These are phyloP conservation scores for Clarias laeviceps DNA, from an alignment of 2,797 vertebrate species.

Conservation along the genomic window DNA sequence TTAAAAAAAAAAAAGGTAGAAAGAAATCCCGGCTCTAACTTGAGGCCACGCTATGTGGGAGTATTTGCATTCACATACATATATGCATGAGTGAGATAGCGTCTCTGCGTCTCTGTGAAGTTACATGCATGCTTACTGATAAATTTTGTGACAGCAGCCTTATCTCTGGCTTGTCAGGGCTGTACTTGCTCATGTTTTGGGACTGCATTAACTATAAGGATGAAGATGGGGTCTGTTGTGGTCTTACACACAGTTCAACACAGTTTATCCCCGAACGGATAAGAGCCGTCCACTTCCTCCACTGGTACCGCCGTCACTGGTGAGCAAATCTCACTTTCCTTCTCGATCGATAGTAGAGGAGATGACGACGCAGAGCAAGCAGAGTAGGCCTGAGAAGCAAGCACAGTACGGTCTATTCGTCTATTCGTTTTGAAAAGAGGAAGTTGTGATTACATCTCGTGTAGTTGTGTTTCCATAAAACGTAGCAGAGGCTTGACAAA, in stretches of 20 bases:
- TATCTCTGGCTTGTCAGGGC: constrained; percentile 58
- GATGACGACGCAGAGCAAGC: neutral
- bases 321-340: constrained; percentile 43
- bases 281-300: neutral
- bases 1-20: too few species aligned
- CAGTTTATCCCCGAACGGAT: constrained; percentile 22
- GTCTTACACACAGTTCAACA: constrained; percentile 2
- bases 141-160: constrained; percentile 47
- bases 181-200: constrained; percentile 11
- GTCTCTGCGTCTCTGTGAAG: constrained; percentile 39
- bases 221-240: constrained; percentile 14
- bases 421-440: neutral
- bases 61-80: neutral
- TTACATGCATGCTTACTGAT: constrained; percentile 52
- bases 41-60: neutral
- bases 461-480: neutral
- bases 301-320: constrained; percentile 22
- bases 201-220: neutral
- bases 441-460: neutral
- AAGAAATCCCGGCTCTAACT: neutral
- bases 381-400: neutral
- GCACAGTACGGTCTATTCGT: neutral
- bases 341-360: constrained; percentile 33
- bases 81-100: constrained; percentile 38
- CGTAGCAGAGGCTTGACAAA: neutral